Evolutionary conservation across 2,797 vertebrate genomes (phyloP), one percentile per base, ranked within the genome.

Genomic region (Acanthis flammea): DNA sequence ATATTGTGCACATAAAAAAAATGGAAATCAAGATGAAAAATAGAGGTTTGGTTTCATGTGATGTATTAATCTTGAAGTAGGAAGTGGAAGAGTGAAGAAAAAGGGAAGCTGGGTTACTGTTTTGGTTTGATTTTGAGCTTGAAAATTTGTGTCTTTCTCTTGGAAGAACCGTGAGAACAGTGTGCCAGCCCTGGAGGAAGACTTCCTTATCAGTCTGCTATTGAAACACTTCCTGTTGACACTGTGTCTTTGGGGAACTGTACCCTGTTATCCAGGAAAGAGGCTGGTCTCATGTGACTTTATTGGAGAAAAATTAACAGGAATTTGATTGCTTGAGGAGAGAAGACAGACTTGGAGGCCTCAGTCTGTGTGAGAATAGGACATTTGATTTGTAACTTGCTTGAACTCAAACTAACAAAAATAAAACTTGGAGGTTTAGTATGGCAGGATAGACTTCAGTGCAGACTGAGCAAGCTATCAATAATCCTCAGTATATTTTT

Each of bases 151-250:
- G 68, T 31, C 3, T 0, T 81, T 88, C 47, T 78, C 30, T 66
- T 53, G 77, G 84, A 89, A 87, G 84, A 85, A 14, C 55, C 2
- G 5, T 76, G 86, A 55, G 75, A 91, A 66, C 14, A 70, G 31
- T 24, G n/a, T 67, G 53, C 47, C 78, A 82, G 60, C 55, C 30
- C 60, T 58, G 42, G 74, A 87, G 87, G 86, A 88, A 76, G 74
- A 47, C 55, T 93, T 93, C 61, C 92, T 85, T 92, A 91, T 91
- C 63, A 1, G 53, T 82, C 39, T 68, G 81, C 41, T 76, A 15
- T 63, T 91, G 81, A 95, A 88, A 77, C 4, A 5, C 47, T 96
- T 93, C 91, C 78, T 89, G 74, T 92, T 75, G 84, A 87, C 71
- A 0, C 47, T 3, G 35, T 60, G 53, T 57, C 89, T 79, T 53